Conservation (phyloP, 2,113 vertebrate species). For the Ivindomyrus marchei region DNA sequence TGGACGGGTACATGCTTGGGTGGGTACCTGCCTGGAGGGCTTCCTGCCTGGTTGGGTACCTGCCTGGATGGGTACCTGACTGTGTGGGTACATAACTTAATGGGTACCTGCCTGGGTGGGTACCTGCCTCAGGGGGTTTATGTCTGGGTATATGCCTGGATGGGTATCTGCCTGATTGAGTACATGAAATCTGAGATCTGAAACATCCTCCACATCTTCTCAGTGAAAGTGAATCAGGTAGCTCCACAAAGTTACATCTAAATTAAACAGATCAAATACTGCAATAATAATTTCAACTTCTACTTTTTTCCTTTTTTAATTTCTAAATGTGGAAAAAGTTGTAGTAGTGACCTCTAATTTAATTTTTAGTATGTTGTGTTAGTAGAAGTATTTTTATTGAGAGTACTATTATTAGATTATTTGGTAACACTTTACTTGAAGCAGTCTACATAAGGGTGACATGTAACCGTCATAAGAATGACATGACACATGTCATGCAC, state of each 20-base stretch:
- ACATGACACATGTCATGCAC: too few relatives aligned
- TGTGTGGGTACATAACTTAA: neutral
- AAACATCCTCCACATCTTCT: neutral
- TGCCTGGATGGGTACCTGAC: neutral
- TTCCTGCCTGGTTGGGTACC: neutral
- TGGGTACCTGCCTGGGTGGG: neutral
- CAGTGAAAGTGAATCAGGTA: neutral
- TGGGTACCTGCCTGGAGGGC: neutral
- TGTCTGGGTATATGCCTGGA: neutral
- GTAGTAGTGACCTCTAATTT: neutral
- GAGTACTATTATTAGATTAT: neutral
- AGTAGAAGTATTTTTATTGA: neutral
- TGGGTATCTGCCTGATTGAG: neutral
- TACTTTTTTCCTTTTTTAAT: neutral
- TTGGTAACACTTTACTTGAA: too few relatives aligned
- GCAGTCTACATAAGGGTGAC: too few relatives aligned
- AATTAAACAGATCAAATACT: neutral
- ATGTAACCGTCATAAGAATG: too few relatives aligned
- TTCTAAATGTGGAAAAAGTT: neutral
- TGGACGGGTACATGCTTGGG: neutral
- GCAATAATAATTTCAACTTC: neutral
- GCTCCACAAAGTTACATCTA: neutral
- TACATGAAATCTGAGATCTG: neutral
- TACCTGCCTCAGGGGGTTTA: neutral
- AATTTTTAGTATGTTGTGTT: neutral